Percentiles rank a stretch among this genome's conserved stretches.
Evolutionary conservation across 2,888 invertebrate species (phyloP).

Genomic region (Pterostichus niger): DNA sequence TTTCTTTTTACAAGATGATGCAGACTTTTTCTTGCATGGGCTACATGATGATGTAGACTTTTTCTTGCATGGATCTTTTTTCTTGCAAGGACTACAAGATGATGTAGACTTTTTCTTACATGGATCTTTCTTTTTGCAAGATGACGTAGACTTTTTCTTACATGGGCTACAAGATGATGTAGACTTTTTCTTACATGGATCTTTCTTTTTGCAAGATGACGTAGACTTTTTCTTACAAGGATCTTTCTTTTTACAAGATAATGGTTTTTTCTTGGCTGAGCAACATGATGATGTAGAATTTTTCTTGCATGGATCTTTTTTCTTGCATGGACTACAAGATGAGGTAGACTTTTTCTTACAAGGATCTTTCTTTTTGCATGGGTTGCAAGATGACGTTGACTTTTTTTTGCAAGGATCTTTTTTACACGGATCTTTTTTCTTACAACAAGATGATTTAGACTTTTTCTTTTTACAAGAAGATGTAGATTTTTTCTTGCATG

Average conservation of each 20-base stretch:
- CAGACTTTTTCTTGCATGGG: neutral
- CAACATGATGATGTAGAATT: conserved; percentile 15
- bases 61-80: conserved; percentile 53
- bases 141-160: conserved; percentile 11
- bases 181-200: conserved; percentile 45
- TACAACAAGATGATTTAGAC: neutral
- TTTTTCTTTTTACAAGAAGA: conserved; percentile 25
- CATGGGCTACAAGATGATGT: conserved; percentile 17
- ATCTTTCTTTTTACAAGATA: conserved; percentile 29
- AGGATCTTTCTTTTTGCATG: conserved; percentile 11
- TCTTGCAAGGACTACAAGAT: neutral
- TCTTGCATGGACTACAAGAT: conserved; percentile 40
- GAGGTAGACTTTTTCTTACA: conserved; percentile 5
- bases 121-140: conserved; percentile 25
- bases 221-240: conserved; percentile 29
- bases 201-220: conserved; percentile 13
- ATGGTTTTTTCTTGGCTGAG: conserved; percentile 13
- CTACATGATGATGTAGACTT: conserved; percentile 5
- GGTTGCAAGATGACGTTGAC: neutral
- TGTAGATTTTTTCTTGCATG: conserved; percentile 42
- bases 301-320: conserved; percentile 55
- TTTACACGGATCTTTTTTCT: conserved; percentile 37
- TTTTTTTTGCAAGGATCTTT: conserved; percentile 53
- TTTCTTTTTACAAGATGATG: neutral
- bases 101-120: neutral